Conservation (phyloP, 2,888 invertebrate species). For the Amphipoea oculea region DNA sequence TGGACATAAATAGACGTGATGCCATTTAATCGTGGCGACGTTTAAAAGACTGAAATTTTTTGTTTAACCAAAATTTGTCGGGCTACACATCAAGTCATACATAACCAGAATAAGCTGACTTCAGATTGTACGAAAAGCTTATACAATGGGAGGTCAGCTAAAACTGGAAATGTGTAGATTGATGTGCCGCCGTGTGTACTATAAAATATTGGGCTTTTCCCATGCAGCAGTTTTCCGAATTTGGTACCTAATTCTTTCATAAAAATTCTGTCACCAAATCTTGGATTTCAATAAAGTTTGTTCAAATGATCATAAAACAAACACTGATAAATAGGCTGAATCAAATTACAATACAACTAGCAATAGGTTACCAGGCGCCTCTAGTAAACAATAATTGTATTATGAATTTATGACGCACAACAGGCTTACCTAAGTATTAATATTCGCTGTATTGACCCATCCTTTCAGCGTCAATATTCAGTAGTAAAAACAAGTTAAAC, state of each 20-base stretch:
- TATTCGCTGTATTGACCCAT: constrained; percentile 31
- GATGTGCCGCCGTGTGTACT: neutral
- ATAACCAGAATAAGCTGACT: neutral
- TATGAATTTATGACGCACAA: neutral
- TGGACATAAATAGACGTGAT: neutral
- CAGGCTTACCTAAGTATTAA: neutral
- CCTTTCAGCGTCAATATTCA: constrained; percentile 49
- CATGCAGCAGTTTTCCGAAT: neutral
- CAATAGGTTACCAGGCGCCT: neutral
- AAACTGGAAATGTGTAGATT: neutral
- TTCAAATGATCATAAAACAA: neutral
- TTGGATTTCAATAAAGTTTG: neutral
- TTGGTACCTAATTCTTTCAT: neutral
- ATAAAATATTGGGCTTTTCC: no score
- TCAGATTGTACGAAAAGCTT: neutral
- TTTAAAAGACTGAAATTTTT: neutral
- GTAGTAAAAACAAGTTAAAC: constrained; percentile 59
- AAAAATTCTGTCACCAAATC: neutral
- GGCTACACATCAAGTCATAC: neutral
- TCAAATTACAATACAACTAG: neutral
- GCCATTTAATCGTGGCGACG: neutral
- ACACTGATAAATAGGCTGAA: neutral
- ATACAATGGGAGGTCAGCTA: neutral
- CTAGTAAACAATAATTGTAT: neutral
- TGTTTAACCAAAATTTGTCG: no score